Percentiles rank a stretch among this genome's conserved stretches.
These are phyloP conservation scores for Syngnathus floridae DNA, from an alignment of 2,113 vertebrate genomes.

Conservation along the genomic window DNA sequence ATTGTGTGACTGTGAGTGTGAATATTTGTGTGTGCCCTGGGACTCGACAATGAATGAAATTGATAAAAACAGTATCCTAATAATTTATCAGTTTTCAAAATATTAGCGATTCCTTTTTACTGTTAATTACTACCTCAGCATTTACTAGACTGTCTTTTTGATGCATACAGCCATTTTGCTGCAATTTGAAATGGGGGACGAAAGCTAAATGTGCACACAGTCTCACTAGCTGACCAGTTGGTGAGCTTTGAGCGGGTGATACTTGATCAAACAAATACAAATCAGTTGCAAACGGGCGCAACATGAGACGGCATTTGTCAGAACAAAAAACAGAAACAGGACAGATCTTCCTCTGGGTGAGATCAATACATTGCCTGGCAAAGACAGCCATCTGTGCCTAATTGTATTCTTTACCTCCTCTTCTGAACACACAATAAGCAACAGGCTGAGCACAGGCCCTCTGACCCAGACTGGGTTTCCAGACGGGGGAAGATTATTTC, in stretches of 20 bases:
- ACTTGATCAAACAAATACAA: slow-evolving; percentile 55
- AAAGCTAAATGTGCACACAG: not conserved
- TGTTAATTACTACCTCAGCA: not conserved
- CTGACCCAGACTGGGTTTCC: slow-evolving; percentile 74
- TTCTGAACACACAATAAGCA: slow-evolving; percentile 74
- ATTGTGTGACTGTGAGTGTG: too few relatives aligned
- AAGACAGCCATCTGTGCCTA: slow-evolving; percentile 78
- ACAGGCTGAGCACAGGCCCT: slow-evolving; percentile 74
- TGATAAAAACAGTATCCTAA: too few relatives aligned
- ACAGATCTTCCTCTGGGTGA: slow-evolving; percentile 48
- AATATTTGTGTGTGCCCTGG: too few relatives aligned
- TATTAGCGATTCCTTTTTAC: not conserved
- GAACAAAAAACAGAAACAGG: slow-evolving; percentile 53
- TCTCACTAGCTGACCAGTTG: slow-evolving; percentile 20
- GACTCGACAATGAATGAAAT: not conserved
- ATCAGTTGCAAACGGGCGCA: slow-evolving; percentile 22
- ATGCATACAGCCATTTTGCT: not conserved
- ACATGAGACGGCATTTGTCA: slow-evolving; percentile 45
- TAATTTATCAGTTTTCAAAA: too few relatives aligned
- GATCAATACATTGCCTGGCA: slow-evolving; percentile 69
- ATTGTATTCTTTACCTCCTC: slow-evolving; percentile 71
- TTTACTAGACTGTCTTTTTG: not conserved
- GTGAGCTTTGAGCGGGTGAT: slow-evolving; percentile 31
- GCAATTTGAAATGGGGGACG: not conserved
- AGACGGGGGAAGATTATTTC: slow-evolving; percentile 74